A percentile compares a stretch with the other conserved stretches of the same genome.
These are phyloP conservation scores for Argopecten irradians DNA, from an alignment of 1,140 invertebrate species.

Conservation along the genomic window DNA sequence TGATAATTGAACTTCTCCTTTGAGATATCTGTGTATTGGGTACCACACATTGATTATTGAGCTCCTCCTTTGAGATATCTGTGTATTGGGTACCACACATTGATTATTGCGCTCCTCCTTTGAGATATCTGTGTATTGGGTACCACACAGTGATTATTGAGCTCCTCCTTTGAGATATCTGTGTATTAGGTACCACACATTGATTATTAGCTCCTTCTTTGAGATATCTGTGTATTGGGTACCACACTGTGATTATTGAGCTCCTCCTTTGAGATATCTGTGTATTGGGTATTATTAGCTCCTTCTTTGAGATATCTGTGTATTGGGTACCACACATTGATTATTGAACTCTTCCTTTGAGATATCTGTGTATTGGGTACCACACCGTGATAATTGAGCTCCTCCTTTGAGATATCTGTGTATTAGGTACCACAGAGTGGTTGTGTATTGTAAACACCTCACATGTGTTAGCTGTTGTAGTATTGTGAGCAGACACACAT, in stretches of 20 bases:
- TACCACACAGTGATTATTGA: no score
- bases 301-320: neutral
- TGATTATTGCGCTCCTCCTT: no score
- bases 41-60: no score
- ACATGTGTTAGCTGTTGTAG: neutral
- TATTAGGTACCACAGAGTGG: neutral
- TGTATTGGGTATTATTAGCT: neutral
- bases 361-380: neutral
- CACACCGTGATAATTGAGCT: neutral
- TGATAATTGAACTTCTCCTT: no score
- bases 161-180: no score
- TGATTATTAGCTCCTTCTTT: no score
- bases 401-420: neutral
- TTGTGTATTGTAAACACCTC: constrained; percentile 5
- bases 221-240: no score
- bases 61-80: no score
- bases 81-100: no score
- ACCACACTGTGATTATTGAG: neutral
- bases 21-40: no score
- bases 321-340: neutral
- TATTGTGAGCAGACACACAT: neutral
- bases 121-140: no score
- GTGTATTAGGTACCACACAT: no score
- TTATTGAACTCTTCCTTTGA: neutral
- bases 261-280: neutral